Base-by-base conservation (phyloP, 2,113 vertebrate genomes). In the Xiphophorus maculatus region DNA sequence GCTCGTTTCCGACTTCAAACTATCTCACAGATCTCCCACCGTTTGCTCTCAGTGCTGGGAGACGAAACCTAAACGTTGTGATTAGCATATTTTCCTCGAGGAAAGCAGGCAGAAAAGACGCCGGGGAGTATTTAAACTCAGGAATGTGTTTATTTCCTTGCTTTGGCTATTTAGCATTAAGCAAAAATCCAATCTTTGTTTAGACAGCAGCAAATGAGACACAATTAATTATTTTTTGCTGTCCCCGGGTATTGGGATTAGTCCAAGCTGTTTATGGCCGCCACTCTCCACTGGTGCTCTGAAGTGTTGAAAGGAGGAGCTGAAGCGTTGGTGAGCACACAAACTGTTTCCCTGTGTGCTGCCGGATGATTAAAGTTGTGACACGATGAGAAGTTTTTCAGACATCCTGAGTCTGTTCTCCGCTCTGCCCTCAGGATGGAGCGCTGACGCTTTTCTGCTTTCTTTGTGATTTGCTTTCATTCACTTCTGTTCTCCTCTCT, bases 201-300 rank as follows among this genome's bases (percentile, higher is more conserved):
- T 93, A 89, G 91, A 90, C 85, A 82, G 90, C 90, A 87, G 85
- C 84, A 93, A 92, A 93, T 93, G 92, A 91, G 83, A 74, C 74
- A 73, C 88, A 87, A 91, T 94, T 91, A 90, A 91, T 91, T 91
- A 86, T 87, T 86, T 82, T 91, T 88, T 69, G 85, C 87, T 76
- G 92, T 91, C 89, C 73, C 62, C 87, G 27, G 82, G 89, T 84
- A 81, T 88, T 91, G 89, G 88, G 90, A 92, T 92, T 92, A 90
- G 79, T 76, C 85, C 77, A 81, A 83, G 84, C 79, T 73, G 86
- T 89, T 87, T 89, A 80, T 74, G 86, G 61, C 84, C 83, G 82
- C 82, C 75, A 73, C 71, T 73, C 71, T 74, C 70, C 81, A 83
- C 48, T 66, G 88, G 77, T 32, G 78, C 85, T 84, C 76, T 44